Conservation (phyloP, 2,888 invertebrate genomes). For the Opisthograptis luteolata region DNA sequence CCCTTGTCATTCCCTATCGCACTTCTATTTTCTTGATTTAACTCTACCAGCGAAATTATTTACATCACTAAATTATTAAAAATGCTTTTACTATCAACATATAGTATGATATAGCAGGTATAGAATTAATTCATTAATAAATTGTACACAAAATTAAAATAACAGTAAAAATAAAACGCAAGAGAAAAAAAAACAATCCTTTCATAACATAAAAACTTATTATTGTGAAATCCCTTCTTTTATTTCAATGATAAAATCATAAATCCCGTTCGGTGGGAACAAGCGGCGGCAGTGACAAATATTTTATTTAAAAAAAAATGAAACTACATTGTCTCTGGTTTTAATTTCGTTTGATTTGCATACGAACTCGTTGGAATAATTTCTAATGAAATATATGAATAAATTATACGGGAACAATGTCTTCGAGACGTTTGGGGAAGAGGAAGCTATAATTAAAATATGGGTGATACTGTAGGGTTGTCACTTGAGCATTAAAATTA, state of each 20-base stretch:
- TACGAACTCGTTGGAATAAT: conserved; percentile 62
- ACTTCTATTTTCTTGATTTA: too few species aligned
- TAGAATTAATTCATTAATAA: too few species aligned
- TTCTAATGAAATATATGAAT: conserved; percentile 75
- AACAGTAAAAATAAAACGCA: too few species aligned
- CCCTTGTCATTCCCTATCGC: too few species aligned
- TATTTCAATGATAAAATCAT: conserved; percentile 45
- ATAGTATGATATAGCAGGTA: too few species aligned
- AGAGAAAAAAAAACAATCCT: background rate
- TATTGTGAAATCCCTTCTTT: conserved; percentile 35
- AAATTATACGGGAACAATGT: conserved; percentile 75
- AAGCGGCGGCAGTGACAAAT: conserved; percentile 67
- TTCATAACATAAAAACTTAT: conserved; percentile 22
- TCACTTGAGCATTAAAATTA: conserved; percentile 8
- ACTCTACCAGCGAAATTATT: too few species aligned
- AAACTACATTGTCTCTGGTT: conserved; percentile 70
- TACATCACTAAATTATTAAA: too few species aligned
- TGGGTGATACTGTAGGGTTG: conserved; percentile 57
- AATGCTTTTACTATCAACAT: too few species aligned
- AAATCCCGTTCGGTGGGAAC: conserved; percentile 72
- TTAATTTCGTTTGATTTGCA: conserved; percentile 73
- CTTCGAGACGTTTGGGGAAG: conserved; percentile 68
- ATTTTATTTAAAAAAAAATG: conserved; percentile 58
- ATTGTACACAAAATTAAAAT: too few species aligned
- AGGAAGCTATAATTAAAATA: conserved; percentile 78